phyloP scores from a whole-genome alignment of 2,888 invertebrate species.

The Epinotia ramella region DNA sequence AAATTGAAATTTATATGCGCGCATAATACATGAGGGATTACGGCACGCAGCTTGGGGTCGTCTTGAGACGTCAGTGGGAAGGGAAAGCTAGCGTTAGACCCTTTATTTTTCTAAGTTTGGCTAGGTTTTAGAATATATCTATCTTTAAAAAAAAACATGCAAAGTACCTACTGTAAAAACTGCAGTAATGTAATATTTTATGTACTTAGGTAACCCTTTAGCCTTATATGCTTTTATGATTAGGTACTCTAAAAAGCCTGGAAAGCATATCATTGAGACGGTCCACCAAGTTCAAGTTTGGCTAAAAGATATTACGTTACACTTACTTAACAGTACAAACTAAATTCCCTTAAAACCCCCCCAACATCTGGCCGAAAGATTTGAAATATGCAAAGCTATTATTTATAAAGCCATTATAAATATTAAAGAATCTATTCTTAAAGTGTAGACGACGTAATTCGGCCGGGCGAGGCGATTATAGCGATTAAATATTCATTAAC shows the following conservation, averaged over 20 bases:
- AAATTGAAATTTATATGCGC: slow-evolving; percentile 50
- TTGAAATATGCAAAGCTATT: slow-evolving; percentile 26
- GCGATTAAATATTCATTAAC: slow-evolving; percentile 85
- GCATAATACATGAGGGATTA: slow-evolving; percentile 48
- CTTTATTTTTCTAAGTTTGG: too few relatives aligned
- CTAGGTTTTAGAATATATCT: too few relatives aligned
- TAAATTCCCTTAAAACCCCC: slow-evolving; percentile 23
- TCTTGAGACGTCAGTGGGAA: slow-evolving; percentile 25
- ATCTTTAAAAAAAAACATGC: too few relatives aligned
- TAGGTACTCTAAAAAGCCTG: not conserved
- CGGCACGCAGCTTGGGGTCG: slow-evolving; percentile 10
- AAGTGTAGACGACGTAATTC: slow-evolving; percentile 45
- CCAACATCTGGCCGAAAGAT: slow-evolving; percentile 31
- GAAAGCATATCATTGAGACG: too few relatives aligned
- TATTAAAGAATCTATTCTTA: slow-evolving; percentile 49
- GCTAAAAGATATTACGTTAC: not conserved
- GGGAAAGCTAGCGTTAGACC: slow-evolving; percentile 7
- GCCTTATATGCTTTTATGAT: too few relatives aligned
- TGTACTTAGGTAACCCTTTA: too few relatives aligned
- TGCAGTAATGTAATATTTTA: too few relatives aligned
- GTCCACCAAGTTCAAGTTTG: not conserved
- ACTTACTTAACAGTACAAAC: not conserved
- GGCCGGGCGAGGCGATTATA: slow-evolving; percentile 78
- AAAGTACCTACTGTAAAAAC: too few relatives aligned
- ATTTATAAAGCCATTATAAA: slow-evolving; percentile 46